Evolutionary conservation across 2,113 vertebrate species (phyloP), one percentile per base, ranked within the genome.

Genomic region (Alexandromys fortis): DNA sequence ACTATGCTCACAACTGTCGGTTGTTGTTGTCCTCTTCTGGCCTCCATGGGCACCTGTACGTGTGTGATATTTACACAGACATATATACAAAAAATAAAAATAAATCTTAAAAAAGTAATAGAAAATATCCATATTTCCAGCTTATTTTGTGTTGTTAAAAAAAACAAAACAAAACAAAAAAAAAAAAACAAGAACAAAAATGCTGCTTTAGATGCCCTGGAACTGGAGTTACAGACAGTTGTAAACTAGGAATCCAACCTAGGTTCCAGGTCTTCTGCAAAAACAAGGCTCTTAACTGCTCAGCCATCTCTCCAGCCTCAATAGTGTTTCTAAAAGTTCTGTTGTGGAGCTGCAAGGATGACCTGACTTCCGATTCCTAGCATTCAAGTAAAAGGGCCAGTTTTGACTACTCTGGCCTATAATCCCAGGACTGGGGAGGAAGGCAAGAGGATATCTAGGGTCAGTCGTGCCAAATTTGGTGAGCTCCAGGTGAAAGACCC

Each of bases 311-410:
- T 78, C 47, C 28, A 78, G 72, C 72, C 72, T 42, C 72, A 89
- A 21, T 85, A 90, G 68, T 91, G 92, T 75, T 94, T 86, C 26
- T 96, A 76, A 81, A 91, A 87, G 52, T 94, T 93, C 22, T 96
- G 4, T 47, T 96, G 24, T 82, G 12, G 49, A 58, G 52, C 78
- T 81, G 78, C 52, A 82, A n/a, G 55, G 52, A 58, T 58, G 35
- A 14, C 35, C 35, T 49, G 30, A 68, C 28, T 68, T 49, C 17
- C 63, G 26, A 47, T 86, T 65, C 83, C 83, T 47, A 67, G 65
- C 42, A 86, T 45, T 9, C 19, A 49, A 68, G 63, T 47, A 13
- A 67, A 65, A 14, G 8, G 16, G 61, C 21, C 55, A 38, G 12
- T 55, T 26, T 35, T 83, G 52, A 12, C 52, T 61, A 38, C 35